phyloP scores from a whole-genome alignment of 1,140 invertebrate genomes.

The Drosophila burlai region DNA sequence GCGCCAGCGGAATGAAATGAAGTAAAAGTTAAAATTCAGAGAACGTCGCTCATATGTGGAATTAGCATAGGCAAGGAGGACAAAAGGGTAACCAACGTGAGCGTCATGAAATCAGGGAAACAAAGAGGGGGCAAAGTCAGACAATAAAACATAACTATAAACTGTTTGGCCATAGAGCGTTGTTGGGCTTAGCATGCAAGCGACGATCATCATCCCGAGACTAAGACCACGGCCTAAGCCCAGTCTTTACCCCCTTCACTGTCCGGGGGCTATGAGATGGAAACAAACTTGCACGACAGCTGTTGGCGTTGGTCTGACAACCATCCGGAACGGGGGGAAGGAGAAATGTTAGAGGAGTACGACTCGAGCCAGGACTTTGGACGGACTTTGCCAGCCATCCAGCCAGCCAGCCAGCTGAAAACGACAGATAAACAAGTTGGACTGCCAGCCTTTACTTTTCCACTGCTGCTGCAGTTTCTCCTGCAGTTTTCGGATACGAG shows the following conservation, averaged over 20 bases:
- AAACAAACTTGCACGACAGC: slow-evolving; percentile 70
- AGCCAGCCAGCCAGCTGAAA: slow-evolving; percentile 65
- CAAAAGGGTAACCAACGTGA: slow-evolving; percentile 32
- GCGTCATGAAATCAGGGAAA: slow-evolving; percentile 44
- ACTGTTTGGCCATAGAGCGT: slow-evolving; percentile 46
- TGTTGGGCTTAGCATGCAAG: slow-evolving; percentile 57
- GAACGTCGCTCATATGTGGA: slow-evolving; percentile 54
- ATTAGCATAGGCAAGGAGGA: slow-evolving; percentile 62
- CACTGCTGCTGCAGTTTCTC: slow-evolving; percentile 9
- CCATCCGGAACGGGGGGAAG: slow-evolving; percentile 9
- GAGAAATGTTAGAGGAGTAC: slow-evolving; percentile 37
- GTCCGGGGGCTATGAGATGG: slow-evolving; percentile 42
- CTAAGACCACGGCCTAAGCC: slow-evolving; percentile 33
- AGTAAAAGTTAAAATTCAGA: slow-evolving; percentile 60
- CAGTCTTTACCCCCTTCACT: slow-evolving; percentile 1
- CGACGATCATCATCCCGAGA: slow-evolving; percentile 42
- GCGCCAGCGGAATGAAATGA: slow-evolving; percentile 20
- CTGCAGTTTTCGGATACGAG: slow-evolving; percentile 34
- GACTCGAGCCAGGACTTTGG: slow-evolving; percentile 37
- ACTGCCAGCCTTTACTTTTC: slow-evolving; percentile 32
- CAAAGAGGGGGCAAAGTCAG: slow-evolving; percentile 15
- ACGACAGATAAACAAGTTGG: slow-evolving; percentile 75
- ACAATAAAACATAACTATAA: slow-evolving; percentile 71
- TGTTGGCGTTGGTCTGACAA: slow-evolving; percentile 75
- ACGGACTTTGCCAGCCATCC: slow-evolving; percentile 37